These are phyloP conservation scores for Luidia sarsii DNA, from an alignment of 53 echinoderm and acorn worm genomes.

Conservation along the genomic window DNA sequence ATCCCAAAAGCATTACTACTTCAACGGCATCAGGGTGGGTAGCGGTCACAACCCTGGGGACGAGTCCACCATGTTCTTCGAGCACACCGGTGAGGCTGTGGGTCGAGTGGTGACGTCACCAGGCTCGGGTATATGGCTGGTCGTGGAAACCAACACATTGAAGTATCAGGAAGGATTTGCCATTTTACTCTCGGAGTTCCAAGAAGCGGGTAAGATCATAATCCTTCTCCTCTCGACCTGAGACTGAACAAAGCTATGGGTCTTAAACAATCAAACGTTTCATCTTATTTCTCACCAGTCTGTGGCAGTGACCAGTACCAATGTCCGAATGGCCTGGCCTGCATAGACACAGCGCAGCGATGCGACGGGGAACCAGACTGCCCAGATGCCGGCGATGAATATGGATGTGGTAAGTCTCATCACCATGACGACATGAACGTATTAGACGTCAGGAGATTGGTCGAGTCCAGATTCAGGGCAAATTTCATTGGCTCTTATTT, in stretches of 20 bases:
- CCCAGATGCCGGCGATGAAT: conserved; percentile 46
- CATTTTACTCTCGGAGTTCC: not conserved
- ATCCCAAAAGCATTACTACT: not conserved
- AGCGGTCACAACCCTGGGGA: conserved; percentile 2
- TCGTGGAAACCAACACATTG: not conserved
- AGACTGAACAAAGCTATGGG: not conserved
- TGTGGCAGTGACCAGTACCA: conserved; percentile 14
- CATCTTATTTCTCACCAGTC: not conserved
- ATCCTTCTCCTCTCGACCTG: not conserved
- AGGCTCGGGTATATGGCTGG: conserved; percentile 1
- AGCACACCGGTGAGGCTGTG: not conserved
- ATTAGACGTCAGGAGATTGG: too few relatives aligned
- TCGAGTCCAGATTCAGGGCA: too few relatives aligned
- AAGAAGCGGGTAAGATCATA: not conserved
- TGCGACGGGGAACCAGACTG: conserved; percentile 54
- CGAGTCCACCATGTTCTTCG: conserved; percentile 10
- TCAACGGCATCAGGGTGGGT: conserved; percentile 21
- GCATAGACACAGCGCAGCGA: conserved; percentile 13
- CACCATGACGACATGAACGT: too few relatives aligned
- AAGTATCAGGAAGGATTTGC: conserved; percentile 31
- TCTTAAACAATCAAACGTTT: not conserved
- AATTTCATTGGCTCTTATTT: too few relatives aligned
- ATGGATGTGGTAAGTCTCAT: conserved; percentile 47
- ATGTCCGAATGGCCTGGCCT: conserved; percentile 37
- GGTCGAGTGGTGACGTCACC: conserved; percentile 22